These are phyloP conservation scores for Penelope pileata DNA, from an alignment of 2,113 vertebrate species.

Conservation along the genomic window DNA sequence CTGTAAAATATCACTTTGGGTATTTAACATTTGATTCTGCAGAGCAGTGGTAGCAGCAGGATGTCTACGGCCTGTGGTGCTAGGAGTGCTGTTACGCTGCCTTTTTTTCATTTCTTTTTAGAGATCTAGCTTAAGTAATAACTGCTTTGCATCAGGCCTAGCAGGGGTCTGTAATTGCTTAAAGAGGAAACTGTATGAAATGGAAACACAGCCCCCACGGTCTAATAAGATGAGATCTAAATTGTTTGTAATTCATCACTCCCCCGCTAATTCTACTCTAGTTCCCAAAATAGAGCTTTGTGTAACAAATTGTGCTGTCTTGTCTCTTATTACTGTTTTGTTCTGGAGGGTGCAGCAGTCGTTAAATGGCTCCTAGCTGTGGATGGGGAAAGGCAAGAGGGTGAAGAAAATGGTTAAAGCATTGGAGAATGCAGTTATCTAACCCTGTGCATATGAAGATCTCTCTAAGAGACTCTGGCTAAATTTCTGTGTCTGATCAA, in stretches of 20 bases:
- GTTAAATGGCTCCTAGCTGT: background rate
- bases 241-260: background rate
- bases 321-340: background rate
- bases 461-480: background rate
- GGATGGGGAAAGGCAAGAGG: background rate
- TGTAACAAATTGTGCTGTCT: background rate
- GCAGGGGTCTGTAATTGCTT: background rate
- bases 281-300: background rate
- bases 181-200: background rate
- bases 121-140: background rate
- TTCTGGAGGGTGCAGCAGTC: background rate
- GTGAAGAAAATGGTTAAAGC: background rate
- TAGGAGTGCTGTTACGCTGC: background rate
- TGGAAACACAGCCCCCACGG: background rate
- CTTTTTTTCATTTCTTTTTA: background rate
- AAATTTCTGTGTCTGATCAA: background rate
- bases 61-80: background rate
- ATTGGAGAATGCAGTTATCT: background rate
- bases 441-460: accelerated
- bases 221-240: background rate
- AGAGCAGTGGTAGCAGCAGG: background rate
- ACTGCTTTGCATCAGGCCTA: background rate
- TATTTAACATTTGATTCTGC: background rate
- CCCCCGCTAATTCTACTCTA: background rate
- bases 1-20: background rate